Evolutionary conservation across 1,140 invertebrate genomes (phyloP).

Genomic region (Megalopta genalis): DNA sequence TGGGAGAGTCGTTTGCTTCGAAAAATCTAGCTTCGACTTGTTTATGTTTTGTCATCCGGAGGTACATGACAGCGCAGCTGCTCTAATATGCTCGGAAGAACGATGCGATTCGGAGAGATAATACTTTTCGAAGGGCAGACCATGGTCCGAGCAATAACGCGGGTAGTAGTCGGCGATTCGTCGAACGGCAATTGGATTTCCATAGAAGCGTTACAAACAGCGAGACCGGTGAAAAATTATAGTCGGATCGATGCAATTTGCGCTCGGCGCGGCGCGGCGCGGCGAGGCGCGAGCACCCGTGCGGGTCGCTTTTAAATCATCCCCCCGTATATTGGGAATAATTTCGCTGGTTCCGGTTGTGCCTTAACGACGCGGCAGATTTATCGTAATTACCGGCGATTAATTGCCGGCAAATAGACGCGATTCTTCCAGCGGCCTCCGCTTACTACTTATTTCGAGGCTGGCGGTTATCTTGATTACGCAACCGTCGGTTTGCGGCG

Average conservation of each 20-base stretch:
- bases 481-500: background rate
- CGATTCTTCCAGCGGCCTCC: conserved; percentile 19
- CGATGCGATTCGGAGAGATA: too few relatives aligned
- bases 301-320: background rate
- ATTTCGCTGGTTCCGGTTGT: conserved; percentile 6
- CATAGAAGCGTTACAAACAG: background rate
- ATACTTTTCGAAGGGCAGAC: too few relatives aligned
- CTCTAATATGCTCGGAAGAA: too few relatives aligned
- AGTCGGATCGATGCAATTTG: background rate
- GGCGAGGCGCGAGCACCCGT: background rate
- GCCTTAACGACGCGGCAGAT: conserved; percentile 22
- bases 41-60: too few relatives aligned
- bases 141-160: too few relatives aligned
- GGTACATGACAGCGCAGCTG: too few relatives aligned
- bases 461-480: conserved; percentile 44
- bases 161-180: too few relatives aligned
- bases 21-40: too few relatives aligned
- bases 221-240: background rate
- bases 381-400: conserved; percentile 36
- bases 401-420: conserved; percentile 44
- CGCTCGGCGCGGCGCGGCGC: background rate
- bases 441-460: conserved; percentile 26
- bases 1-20: too few relatives aligned
- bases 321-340: background rate
- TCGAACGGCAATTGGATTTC: background rate